phyloP scores from a whole-genome alignment of 1,140 invertebrate genomes.

The Nephila pilipes region DNA sequence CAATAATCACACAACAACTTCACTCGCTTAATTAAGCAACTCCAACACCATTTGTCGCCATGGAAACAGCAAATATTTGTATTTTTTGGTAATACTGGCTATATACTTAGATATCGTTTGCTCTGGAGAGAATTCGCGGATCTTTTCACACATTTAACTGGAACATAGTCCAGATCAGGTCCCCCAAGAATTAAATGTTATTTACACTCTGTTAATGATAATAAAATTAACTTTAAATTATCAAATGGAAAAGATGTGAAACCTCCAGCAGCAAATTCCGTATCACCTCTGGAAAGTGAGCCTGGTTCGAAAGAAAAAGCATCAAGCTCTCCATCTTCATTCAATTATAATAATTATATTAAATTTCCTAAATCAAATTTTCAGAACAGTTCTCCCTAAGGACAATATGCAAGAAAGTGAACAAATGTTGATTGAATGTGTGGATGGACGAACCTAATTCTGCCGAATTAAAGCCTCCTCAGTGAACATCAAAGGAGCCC shows the following conservation, averaged over 20 bases:
- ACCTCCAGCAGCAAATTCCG: background rate
- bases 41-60: background rate
- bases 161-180: background rate
- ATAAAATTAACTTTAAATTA: background rate
- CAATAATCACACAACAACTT: background rate
- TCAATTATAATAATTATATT: background rate
- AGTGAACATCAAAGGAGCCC: background rate
- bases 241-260: background rate
- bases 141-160: background rate
- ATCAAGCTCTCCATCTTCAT: background rate
- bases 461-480: background rate
- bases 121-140: background rate
- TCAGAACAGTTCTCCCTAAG: background rate
- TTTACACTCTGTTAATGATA: conserved; percentile 18
- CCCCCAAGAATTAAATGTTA: conserved; percentile 1
- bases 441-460: conserved; percentile 49
- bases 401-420: conserved; percentile 31
- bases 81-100: background rate
- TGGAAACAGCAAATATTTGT: background rate
- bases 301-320: background rate
- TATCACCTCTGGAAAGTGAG: background rate
- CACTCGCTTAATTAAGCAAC: background rate
- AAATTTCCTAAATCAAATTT: background rate
- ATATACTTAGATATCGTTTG: background rate
- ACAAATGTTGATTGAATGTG: conserved; percentile 44